Evolutionary conservation across 2,888 invertebrate species (phyloP).

Genomic region (Suillia variegata): DNA sequence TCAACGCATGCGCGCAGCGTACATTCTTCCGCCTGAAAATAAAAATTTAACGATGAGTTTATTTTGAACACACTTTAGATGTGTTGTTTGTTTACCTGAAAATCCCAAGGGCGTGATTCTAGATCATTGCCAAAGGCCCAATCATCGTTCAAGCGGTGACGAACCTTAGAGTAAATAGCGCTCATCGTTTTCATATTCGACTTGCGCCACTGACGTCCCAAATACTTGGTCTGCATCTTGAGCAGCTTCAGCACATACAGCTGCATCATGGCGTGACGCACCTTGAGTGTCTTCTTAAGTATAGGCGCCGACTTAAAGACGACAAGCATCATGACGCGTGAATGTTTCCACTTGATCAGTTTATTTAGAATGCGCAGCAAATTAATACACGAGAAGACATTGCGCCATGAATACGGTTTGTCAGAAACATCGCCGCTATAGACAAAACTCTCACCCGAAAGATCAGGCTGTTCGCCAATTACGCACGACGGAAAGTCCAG

Average conservation of each 20-base stretch:
- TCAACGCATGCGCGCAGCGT: constrained; percentile 92
- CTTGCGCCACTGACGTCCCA: constrained; percentile 98
- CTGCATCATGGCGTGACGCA: constrained; percentile 95
- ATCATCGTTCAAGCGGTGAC: constrained; percentile 96
- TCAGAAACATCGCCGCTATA: constrained; percentile 72
- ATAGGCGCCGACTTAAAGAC: constrained; percentile 99
- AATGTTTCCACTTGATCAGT: constrained; percentile 99
- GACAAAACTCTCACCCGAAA: constrained; percentile 89
- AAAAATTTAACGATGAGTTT: no score
- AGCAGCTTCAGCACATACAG: constrained; percentile 95
- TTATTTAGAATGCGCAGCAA: constrained; percentile 95
- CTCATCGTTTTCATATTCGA: constrained; percentile 99
- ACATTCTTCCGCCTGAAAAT: constrained; percentile 98
- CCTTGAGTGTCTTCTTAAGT: constrained; percentile 93
- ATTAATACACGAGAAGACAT: constrained; percentile 98
- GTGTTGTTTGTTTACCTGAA: no score
- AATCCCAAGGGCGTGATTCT: constrained; percentile 98
- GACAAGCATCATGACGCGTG: constrained; percentile 99
- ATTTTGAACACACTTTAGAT: no score
- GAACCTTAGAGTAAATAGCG: constrained; percentile 96
- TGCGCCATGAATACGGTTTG: constrained; percentile 93
- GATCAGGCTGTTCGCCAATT: constrained; percentile 91
- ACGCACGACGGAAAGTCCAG: constrained; percentile 96
- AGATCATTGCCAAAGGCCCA: constrained; percentile 99
- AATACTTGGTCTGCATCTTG: constrained; percentile 99